Evolutionary conservation across 1,140 invertebrate genomes (phyloP).

Genomic region (Drosophila sucinea): DNA sequence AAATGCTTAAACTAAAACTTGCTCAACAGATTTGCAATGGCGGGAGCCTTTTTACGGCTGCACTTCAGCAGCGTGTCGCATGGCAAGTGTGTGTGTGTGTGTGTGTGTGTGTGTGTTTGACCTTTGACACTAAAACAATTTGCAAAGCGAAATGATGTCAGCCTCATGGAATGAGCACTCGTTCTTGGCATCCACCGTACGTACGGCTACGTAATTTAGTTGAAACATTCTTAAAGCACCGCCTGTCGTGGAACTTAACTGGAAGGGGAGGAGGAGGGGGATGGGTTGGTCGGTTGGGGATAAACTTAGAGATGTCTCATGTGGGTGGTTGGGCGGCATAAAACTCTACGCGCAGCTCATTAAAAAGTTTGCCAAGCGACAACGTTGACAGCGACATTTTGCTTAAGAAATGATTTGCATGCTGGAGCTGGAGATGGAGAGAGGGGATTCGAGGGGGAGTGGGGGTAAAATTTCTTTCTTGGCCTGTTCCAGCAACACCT

Average conservation of each 20-base stretch:
- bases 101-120: conserved; percentile 62
- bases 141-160: conserved; percentile 78
- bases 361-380: conserved; percentile 73
- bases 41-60: conserved; percentile 67
- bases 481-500: conserved; percentile 44
- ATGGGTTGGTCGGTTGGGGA: conserved; percentile 2
- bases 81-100: conserved; percentile 41
- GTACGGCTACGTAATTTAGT: conserved; percentile 60
- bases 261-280: conserved; percentile 29
- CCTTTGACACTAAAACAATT: conserved; percentile 80
- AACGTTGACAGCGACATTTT: conserved; percentile 64
- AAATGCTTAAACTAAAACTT: conserved; percentile 79
- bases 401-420: conserved; percentile 68
- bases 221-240: conserved; percentile 77
- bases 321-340: conserved; percentile 12
- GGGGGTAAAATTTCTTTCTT: not conserved
- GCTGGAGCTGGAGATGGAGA: not conserved
- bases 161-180: conserved; percentile 41
- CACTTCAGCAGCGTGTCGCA: conserved; percentile 67
- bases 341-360: conserved; percentile 63
- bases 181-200: conserved; percentile 9
- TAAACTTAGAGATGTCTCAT: conserved; percentile 6
- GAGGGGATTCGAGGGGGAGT: not conserved
- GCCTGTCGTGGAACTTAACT: conserved; percentile 38
- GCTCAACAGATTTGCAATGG: conserved; percentile 72